Evolutionary conservation across 2,888 invertebrate genomes (phyloP).

Genomic region (Aleiodes testaceus): DNA sequence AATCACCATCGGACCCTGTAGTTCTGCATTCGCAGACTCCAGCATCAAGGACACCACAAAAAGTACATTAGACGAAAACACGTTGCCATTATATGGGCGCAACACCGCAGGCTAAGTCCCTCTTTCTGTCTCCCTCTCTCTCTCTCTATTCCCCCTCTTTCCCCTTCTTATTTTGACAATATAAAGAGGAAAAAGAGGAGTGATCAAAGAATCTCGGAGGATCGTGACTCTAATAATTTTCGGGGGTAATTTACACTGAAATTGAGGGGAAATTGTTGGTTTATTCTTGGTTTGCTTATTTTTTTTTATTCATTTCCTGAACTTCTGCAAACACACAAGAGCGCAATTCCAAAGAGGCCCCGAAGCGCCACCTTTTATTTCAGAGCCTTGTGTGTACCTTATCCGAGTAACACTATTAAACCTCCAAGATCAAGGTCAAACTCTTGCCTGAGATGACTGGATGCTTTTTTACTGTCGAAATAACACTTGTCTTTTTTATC

Average conservation of each 20-base stretch:
- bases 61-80: slow-evolving; percentile 73
- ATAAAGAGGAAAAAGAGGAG: neutral
- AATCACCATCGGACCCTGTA: slow-evolving; percentile 61
- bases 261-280: neutral
- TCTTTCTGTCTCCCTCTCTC: slow-evolving; percentile 29
- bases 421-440: slow-evolving; percentile 71
- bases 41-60: slow-evolving; percentile 73
- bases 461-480: slow-evolving; percentile 58
- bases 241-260: neutral
- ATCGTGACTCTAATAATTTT: neutral
- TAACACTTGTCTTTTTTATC: slow-evolving; percentile 35
- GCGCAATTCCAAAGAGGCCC: neutral
- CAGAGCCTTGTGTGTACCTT: slow-evolving; percentile 48
- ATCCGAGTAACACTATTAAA: slow-evolving; percentile 50
- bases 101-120: slow-evolving; percentile 42
- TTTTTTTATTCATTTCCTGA: neutral
- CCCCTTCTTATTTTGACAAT: slow-evolving; percentile 22
- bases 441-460: slow-evolving; percentile 65
- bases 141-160: slow-evolving; percentile 32
- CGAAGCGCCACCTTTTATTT: slow-evolving; percentile 60
- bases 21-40: slow-evolving; percentile 73
- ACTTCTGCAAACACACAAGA: slow-evolving; percentile 5
- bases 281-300: neutral
- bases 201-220: neutral
- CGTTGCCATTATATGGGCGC: slow-evolving; percentile 68